Evolutionary conservation across 2,113 vertebrate genomes (phyloP).

Genomic region (Oceanites oceanicus): DNA sequence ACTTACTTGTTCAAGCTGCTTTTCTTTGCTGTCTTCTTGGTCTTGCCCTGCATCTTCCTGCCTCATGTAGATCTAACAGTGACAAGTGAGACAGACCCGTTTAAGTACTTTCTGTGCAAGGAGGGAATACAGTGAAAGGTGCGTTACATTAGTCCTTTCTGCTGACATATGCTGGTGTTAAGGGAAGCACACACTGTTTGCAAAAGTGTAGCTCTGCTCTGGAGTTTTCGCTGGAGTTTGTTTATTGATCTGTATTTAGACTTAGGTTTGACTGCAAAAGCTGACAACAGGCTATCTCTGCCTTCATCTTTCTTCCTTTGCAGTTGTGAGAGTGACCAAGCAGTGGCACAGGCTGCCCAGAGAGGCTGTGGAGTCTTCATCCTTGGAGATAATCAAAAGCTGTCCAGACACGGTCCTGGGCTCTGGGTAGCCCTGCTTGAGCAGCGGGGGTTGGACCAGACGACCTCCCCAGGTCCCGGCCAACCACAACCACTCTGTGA

Average conservation of each 20-base stretch:
- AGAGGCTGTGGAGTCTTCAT: too few relatives aligned
- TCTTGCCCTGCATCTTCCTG: background rate
- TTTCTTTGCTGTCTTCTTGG: background rate
- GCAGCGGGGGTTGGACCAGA: background rate
- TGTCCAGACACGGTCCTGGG: background rate
- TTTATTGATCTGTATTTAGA: background rate
- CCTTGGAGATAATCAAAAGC: background rate
- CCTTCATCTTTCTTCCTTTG: background rate
- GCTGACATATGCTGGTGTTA: fast-evolving
- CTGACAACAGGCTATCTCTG: fast-evolving
- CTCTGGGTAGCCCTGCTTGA: background rate
- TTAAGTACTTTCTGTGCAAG: background rate
- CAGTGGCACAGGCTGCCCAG: background rate
- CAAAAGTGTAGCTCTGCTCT: fast-evolving
- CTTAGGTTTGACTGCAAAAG: fast-evolving
- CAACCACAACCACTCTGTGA: fast-evolving
- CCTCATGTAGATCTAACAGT: fast-evolving
- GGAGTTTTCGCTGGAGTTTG: background rate
- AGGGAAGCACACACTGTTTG: fast-evolving
- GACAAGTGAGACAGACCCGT: fast-evolving
- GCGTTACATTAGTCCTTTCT: fast-evolving
- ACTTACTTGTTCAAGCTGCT: background rate
- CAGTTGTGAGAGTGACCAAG: fast-evolving
- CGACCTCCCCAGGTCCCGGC: background rate
- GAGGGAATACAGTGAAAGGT: background rate